Base-by-base conservation (phyloP, 2,797 vertebrate species). In the Staurois parvus region DNA sequence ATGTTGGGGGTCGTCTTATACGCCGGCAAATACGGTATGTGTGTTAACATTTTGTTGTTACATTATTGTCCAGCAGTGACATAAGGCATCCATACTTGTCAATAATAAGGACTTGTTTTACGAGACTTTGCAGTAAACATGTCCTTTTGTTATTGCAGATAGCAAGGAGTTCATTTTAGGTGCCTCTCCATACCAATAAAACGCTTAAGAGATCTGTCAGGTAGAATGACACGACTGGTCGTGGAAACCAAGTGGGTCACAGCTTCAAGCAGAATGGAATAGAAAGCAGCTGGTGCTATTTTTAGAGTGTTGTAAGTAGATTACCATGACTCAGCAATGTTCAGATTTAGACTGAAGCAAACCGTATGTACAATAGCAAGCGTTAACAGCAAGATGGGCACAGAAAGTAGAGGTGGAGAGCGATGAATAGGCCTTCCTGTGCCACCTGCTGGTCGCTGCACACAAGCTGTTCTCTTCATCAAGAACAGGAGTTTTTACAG, bases 371-470 rank as follows among this genome's bases (percentile, higher is more conserved):
- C 15, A 34, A 34, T 70, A 13, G 74, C 1, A 19, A 52, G 12
- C 34, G 12, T 34, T 28, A 13, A 26, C 34, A 32, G 34, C 2
- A 30, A 67, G 32, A 78, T 78, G 76, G 62, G 17, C 62, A 29
- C 11, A 45, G 24, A 77, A 77, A 62, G 8, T 17, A 45, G 2
- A 29, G 62, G 32, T 21, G 29, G 17, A 69, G 29, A 30, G 29
- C 5, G 64, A 79, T 68, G 29, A 15, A 4, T 2, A 77, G 75
- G 74, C 29, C 78, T 37, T 37, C 24, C 56, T 85, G 59, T 76
- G 78, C 84, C 77, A 68, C 72, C 78, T 85, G 72, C 84, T 85
- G 84, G 84, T 29, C 45, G 45, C 42, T 66, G 7, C 17, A 26
- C 3, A 68, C 40, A 45, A 29, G 64, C 12, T 1, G 2, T 26